Percentiles rank a stretch among this genome's conserved stretches.
Evolutionary conservation across 2,797 vertebrate genomes (phyloP).

Genomic region (Mus minutoides): DNA sequence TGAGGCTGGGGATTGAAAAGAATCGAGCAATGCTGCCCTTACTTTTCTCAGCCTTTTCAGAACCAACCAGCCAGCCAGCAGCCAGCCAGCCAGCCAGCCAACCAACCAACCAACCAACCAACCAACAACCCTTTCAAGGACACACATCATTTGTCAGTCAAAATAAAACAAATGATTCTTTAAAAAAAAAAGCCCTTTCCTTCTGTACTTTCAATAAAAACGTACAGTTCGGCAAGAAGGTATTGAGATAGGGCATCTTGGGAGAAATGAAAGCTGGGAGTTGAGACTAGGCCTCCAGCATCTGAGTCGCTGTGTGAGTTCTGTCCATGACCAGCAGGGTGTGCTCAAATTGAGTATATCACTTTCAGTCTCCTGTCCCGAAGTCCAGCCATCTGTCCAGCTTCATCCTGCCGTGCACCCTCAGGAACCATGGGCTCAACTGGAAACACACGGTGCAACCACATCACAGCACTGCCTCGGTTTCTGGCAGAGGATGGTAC

Average conservation of each 20-base stretch:
- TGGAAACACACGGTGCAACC: neutral
- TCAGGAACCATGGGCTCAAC: constrained; percentile 1
- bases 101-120: neutral
- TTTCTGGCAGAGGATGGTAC: neutral
- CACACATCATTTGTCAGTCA: constrained; percentile 69
- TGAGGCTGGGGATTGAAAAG: constrained; percentile 26
- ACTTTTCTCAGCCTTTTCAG: constrained; percentile 81
- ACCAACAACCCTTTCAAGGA: constrained; percentile 62
- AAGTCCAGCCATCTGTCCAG: constrained; percentile 98
- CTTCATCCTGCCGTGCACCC: constrained; percentile 99
- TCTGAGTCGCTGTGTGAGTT: constrained; percentile 94
- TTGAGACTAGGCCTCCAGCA: constrained; percentile 94
- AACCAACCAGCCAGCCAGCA: constrained; percentile 44
- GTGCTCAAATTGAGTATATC: constrained; percentile 99
- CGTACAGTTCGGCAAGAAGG: constrained; percentile 77
- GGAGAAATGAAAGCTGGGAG: constrained; percentile 89
- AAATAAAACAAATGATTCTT: constrained; percentile 83
- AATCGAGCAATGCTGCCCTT: constrained; percentile 73
- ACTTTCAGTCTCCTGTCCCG: constrained; percentile 95
- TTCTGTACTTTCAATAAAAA: constrained; percentile 85
- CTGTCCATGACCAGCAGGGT: constrained; percentile 97
- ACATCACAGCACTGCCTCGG: neutral
- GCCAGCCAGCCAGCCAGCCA: constrained; percentile 1
- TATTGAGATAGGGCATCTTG: constrained; percentile 30
- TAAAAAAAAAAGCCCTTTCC: constrained; percentile 73